These are phyloP conservation scores for Drosophila sucinea DNA, from an alignment of 1,140 invertebrate species.

Conservation along the genomic window DNA sequence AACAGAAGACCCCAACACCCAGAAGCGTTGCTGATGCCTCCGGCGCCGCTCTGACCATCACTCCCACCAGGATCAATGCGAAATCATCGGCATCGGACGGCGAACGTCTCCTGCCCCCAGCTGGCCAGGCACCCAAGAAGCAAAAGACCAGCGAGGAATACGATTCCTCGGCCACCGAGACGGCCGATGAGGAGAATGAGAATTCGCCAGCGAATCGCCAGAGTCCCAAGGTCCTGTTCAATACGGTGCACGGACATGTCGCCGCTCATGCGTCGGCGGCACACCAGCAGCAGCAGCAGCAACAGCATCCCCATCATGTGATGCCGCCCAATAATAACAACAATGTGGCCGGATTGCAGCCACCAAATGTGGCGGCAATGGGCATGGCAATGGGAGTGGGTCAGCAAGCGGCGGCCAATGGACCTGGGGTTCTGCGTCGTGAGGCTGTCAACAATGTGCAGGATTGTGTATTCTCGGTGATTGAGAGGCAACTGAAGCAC, in stretches of 20 bases:
- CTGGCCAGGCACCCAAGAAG: slow-evolving; percentile 81
- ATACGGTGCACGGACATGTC: slow-evolving; percentile 39
- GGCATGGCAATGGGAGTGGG: slow-evolving; percentile 15
- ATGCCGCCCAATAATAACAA: slow-evolving; percentile 32
- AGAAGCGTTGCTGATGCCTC: slow-evolving; percentile 42
- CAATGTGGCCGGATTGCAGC: slow-evolving; percentile 61
- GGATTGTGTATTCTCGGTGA: slow-evolving; percentile 72
- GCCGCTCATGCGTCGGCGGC: slow-evolving; percentile 12
- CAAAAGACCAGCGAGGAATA: slow-evolving; percentile 88
- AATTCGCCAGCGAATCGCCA: slow-evolving; percentile 84
- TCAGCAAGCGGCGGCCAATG: slow-evolving; percentile 34
- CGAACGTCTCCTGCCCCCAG: slow-evolving; percentile 75
- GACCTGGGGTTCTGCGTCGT: slow-evolving; percentile 53
- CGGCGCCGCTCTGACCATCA: slow-evolving; percentile 57
- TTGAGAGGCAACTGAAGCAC: slow-evolving; percentile 72
- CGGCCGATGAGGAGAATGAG: slow-evolving; percentile 91
- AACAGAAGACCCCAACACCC: slow-evolving; percentile 22
- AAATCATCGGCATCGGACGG: slow-evolving; percentile 45
- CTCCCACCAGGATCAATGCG: slow-evolving; percentile 57
- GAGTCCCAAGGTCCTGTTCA: slow-evolving; percentile 82
- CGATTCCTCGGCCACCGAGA: slow-evolving; percentile 93
- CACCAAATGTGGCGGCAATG: slow-evolving; percentile 28
- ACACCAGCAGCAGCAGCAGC: background rate
- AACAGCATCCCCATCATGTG: slow-evolving; percentile 15
- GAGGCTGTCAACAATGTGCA: slow-evolving; percentile 75